Conservation (phyloP, 1,140 invertebrate species). For the Caenorhabditis inopinata region DNA sequence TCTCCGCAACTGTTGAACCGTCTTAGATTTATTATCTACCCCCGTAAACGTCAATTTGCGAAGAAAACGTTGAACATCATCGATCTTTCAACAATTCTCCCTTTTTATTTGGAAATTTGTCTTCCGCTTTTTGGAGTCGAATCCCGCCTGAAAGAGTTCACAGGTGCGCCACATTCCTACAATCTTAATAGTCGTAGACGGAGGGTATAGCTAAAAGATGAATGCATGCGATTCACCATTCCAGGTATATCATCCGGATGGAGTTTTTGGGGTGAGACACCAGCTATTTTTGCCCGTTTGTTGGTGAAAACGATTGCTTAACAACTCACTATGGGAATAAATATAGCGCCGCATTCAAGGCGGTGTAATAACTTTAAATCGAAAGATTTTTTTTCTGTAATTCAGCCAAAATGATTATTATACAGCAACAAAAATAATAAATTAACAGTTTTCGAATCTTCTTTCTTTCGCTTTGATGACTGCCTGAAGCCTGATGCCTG, state of each 20-base stretch:
- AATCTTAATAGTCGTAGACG: neutral
- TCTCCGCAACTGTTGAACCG: too few relatives aligned
- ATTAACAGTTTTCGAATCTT: too few relatives aligned
- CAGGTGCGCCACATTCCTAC: constrained; percentile 56
- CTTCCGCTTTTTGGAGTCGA: constrained; percentile 59
- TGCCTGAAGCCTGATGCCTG: too few relatives aligned
- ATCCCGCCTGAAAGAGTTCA: constrained; percentile 58
- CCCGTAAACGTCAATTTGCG: constrained; percentile 68
- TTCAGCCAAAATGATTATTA: too few relatives aligned
- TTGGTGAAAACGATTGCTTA: neutral
- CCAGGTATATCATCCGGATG: constrained; percentile 29
- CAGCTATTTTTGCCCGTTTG: neutral
- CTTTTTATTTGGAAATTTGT: constrained; percentile 67
- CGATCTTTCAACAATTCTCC: constrained; percentile 69
- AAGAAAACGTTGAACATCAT: constrained; percentile 70
- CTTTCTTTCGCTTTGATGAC: too few relatives aligned
- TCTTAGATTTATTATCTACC: constrained; percentile 59
- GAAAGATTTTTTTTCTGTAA: too few relatives aligned
- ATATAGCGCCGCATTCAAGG: too few relatives aligned
- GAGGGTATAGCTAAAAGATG: too few relatives aligned
- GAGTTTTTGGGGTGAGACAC: constrained; percentile 8
- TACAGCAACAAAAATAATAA: too few relatives aligned
- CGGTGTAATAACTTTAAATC: too few relatives aligned
- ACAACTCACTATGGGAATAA: too few relatives aligned
- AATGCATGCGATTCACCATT: neutral